phyloP scores from a whole-genome alignment of 2,113 vertebrate species.

The Alethe diademata region DNA sequence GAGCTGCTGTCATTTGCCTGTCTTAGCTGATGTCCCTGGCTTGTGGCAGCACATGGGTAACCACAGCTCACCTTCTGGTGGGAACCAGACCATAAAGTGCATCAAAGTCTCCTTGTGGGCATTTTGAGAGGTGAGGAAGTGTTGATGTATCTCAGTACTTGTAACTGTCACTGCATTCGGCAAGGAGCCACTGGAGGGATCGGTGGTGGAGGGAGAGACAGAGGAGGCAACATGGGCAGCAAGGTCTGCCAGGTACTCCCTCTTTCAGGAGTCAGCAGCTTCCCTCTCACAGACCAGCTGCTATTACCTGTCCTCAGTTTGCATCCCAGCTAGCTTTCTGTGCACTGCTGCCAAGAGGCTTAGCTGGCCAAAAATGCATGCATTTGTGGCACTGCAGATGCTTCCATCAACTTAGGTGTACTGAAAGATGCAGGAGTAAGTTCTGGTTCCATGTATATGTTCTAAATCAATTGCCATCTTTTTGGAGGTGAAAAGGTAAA shows the following conservation, averaged over 20 bases:
- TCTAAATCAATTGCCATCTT: neutral
- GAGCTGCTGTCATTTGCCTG: neutral
- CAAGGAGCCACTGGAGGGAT: neutral
- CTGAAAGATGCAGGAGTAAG: neutral
- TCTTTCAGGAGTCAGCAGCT: neutral
- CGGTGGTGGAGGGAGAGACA: neutral
- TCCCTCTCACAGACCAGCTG: neutral
- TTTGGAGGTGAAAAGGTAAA: neutral
- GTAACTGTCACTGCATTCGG: neutral
- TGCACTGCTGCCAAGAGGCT: neutral
- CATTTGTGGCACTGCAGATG: neutral
- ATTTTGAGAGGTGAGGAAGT: neutral
- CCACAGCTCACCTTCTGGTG: neutral
- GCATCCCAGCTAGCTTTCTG: neutral
- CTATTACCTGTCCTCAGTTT: neutral
- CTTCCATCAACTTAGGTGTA: neutral
- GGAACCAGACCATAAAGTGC: neutral
- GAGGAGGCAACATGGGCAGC: neutral
- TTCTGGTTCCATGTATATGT: neutral
- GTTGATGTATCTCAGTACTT: neutral
- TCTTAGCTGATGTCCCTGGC: neutral
- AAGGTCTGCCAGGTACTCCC: neutral
- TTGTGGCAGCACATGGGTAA: neutral
- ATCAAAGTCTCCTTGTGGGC: neutral
- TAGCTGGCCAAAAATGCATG: neutral